Base-by-base conservation (phyloP, 1,140 invertebrate genomes). In the Pseudomyrmex cubaensis region DNA sequence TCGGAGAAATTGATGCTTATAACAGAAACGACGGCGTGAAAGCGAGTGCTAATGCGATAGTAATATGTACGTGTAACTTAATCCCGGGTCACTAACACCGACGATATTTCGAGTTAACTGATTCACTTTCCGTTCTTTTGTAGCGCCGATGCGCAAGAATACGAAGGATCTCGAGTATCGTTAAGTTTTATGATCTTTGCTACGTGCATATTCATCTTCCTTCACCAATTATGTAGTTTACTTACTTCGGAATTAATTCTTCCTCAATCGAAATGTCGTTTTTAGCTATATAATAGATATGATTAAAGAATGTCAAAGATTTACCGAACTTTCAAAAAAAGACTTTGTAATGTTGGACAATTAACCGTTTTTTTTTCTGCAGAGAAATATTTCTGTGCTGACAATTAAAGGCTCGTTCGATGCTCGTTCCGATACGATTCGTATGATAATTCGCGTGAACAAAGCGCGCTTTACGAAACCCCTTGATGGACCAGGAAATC, bases 1-100 rank as follows among this genome's bases (percentile, higher is more conserved):
- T 44, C 2, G 52, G 77, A 84, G 75, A 86, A 89, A 88, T 88
- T 84, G 78, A 88, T 76, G 74, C 59, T 82, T 73, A 63, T 13
- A 22, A 12, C 77, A 73, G 62, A 59, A 64, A 56, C 59, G 35
- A 15, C 62, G 22, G 54, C 56, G 87, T 86, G 88, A 89, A 89
- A 89, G 88, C 57, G 64, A 80, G 17, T 72, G 44, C 84, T 87
- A 89, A 89, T 56, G 50, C 74, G 63, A 83, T 35, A 77, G 44
- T 70, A 50, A 72, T 70, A 61, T 15, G 48, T 12, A n/a, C 35
- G 35, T 72, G 83, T 83, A 88, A 88, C 44, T 63, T 57, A 73
- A 88, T 25, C 50, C 52, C 59, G 46, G 63, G 63, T 87, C 85
- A 73, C 84, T 70, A 78, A 62, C 73, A 67, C 17, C 13, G 12